A percentile compares a stretch with the other conserved stretches of the same genome.
Evolutionary conservation across 2,888 invertebrate species (phyloP).

Genomic region (Trichacis sp.): DNA sequence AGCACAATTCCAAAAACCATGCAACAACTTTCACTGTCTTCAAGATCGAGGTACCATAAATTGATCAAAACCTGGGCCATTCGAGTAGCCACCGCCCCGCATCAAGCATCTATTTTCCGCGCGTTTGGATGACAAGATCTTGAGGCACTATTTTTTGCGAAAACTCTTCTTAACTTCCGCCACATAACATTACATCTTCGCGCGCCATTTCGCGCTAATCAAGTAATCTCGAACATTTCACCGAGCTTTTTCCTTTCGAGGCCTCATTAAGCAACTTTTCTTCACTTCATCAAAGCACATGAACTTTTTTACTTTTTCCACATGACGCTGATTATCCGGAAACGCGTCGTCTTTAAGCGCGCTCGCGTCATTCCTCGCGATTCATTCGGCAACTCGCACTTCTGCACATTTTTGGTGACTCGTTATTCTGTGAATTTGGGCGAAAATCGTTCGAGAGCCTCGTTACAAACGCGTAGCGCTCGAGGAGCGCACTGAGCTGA

Average conservation of each 20-base stretch:
- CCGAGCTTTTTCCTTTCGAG: background rate
- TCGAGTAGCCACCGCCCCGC: slow-evolving; percentile 7
- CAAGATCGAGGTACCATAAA: too few species aligned
- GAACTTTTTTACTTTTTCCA: background rate
- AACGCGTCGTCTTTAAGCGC: background rate
- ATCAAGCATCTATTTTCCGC: slow-evolving; percentile 39
- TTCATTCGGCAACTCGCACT: slow-evolving; percentile 7
- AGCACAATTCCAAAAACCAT: too few species aligned
- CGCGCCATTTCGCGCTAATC: background rate
- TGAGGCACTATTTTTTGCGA: slow-evolving; percentile 34
- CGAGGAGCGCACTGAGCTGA: slow-evolving; percentile 40
- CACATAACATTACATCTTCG: background rate
- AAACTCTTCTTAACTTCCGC: slow-evolving; percentile 20
- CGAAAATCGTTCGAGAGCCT: slow-evolving; percentile 15
- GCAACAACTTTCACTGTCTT: too few species aligned
- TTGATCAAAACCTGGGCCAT: background rate
- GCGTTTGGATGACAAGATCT: slow-evolving; percentile 30
- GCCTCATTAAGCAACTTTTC: background rate
- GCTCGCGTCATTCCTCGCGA: background rate
- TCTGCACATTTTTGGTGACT: too few species aligned
- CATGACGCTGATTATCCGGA: background rate
- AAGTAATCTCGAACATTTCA: background rate
- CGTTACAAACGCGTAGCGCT: slow-evolving; percentile 37
- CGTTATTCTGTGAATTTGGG: background rate
- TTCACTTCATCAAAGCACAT: background rate